Conservation (phyloP, 2,797 vertebrate species). For the Pseudochirops corinnae region DNA sequence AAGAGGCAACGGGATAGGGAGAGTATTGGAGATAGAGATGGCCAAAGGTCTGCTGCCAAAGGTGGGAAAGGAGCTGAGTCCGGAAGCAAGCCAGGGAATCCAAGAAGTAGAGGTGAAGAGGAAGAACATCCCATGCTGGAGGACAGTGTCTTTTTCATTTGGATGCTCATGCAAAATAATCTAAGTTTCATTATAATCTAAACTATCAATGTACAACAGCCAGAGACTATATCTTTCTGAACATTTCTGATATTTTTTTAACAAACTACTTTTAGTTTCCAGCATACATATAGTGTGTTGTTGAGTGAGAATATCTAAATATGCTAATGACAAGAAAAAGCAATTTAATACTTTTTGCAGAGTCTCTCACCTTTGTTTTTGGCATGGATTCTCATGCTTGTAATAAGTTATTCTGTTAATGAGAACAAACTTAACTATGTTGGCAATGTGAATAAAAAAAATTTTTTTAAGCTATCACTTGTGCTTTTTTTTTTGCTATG, state of each 20-base stretch:
- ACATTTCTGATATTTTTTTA: conserved; percentile 22
- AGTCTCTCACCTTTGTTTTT: conserved; percentile 30
- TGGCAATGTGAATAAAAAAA: conserved; percentile 51
- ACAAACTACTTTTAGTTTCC: not conserved
- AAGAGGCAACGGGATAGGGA: accelerated
- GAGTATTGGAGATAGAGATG: not conserved
- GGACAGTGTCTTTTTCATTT: conserved; percentile 21
- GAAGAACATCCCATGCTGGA: not conserved
- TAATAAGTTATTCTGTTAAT: conserved; percentile 21
- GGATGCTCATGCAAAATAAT: conserved; percentile 22
- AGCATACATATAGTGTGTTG: not conserved
- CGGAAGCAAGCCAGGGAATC: not conserved
- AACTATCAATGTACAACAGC: conserved; percentile 21
- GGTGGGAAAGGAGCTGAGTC: not conserved
- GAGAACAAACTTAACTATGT: not conserved
- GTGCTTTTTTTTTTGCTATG: not conserved
- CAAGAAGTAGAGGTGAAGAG: not conserved
- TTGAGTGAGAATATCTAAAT: conserved; percentile 18
- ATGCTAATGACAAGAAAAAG: conserved; percentile 30
- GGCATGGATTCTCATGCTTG: conserved; percentile 30
- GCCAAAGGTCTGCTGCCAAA: not conserved
- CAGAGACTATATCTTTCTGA: conserved; percentile 29
- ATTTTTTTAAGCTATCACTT: conserved; percentile 12
- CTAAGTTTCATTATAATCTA: conserved; percentile 16
- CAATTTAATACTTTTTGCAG: conserved; percentile 40